A percentile compares a stretch with the other conserved stretches of the same genome.
These are phyloP conservation scores for Dryas iulia DNA, from an alignment of 1,140 invertebrate species.

Conservation along the genomic window DNA sequence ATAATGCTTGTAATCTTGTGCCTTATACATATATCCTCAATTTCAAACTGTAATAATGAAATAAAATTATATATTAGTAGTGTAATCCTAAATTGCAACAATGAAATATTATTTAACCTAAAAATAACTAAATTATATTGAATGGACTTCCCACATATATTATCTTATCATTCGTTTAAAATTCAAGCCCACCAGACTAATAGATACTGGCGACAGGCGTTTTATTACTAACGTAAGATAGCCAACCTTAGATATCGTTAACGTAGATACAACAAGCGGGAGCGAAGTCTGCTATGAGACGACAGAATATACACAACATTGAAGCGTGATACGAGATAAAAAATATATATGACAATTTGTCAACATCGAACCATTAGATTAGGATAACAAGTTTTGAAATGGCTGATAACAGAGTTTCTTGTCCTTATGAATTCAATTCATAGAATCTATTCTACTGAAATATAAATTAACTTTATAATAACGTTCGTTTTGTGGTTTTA, in stretches of 20 bases:
- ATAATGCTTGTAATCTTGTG: too few relatives aligned
- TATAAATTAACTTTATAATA: neutral
- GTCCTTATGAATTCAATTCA: neutral
- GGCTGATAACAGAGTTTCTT: slow-evolving; percentile 7
- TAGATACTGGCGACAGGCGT: slow-evolving; percentile 18
- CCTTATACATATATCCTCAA: too few relatives aligned
- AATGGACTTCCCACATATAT: neutral
- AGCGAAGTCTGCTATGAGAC: slow-evolving; percentile 24
- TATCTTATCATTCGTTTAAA: slow-evolving; percentile 19
- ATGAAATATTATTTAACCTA: too few relatives aligned
- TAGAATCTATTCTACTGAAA: neutral
- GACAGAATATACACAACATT: slow-evolving; percentile 26
- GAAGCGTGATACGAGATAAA: slow-evolving; percentile 31
- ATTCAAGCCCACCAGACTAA: slow-evolving; percentile 11
- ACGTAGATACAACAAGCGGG: slow-evolving; percentile 24
- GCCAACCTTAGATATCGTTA: too few relatives aligned
- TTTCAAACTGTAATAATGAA: too few relatives aligned
- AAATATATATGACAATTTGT: slow-evolving; percentile 29
- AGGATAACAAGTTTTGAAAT: slow-evolving; percentile 27
- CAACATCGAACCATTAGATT: slow-evolving; percentile 32
- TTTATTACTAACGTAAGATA: too few relatives aligned
- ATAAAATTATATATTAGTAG: too few relatives aligned
- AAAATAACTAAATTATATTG: too few relatives aligned
- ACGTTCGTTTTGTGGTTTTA: too few relatives aligned
- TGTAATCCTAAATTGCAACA: too few relatives aligned